A percentile compares a stretch with the other conserved stretches of the same genome.
phyloP scores from a whole-genome alignment of 2,113 vertebrate species.

The Grantiella picta region DNA sequence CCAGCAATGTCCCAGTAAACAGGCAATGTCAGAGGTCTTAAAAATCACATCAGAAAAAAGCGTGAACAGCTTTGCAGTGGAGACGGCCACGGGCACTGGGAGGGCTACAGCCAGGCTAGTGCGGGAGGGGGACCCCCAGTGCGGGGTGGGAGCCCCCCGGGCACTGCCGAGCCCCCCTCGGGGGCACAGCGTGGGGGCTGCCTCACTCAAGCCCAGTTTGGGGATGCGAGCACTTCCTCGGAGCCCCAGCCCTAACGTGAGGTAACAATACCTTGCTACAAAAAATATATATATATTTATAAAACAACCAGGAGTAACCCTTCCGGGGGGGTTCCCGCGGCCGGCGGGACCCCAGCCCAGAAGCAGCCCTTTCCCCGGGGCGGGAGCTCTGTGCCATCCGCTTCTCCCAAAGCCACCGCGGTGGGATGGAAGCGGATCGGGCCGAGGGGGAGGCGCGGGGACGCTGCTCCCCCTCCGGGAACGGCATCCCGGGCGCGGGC shows the following conservation, averaged over 20 bases:
- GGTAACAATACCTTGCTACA: constrained; percentile 62
- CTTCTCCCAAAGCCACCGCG: neutral
- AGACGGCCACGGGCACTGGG: neutral
- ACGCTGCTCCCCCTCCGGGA: neutral
- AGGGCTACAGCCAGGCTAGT: neutral
- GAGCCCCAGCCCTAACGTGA: constrained; percentile 23
- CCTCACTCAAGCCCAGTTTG: neutral
- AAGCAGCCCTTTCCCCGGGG: constrained; percentile 44
- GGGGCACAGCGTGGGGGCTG: neutral
- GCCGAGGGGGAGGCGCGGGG: neutral
- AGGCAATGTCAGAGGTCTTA: constrained; percentile 21
- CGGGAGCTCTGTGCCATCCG: neutral
- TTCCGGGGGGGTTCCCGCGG: neutral
- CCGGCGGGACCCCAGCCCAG: constrained; percentile 10
- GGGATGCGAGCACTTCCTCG: neutral
- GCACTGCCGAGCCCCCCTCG: neutral
- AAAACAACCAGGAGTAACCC: constrained; percentile 36
- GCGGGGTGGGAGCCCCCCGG: neutral
- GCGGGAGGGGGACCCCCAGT: neutral
- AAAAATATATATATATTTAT: constrained; percentile 53
- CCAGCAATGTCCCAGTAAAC: constrained; percentile 44
- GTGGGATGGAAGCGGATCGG: neutral
- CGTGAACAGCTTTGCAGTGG: constrained; percentile 6
- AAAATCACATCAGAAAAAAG: constrained; percentile 37
- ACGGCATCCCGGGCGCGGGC: constrained; percentile 17